Percentiles rank a stretch among this genome's conserved stretches.
Evolutionary conservation across 1,140 invertebrate species (phyloP).

Genomic region (Drepana arcuata): DNA sequence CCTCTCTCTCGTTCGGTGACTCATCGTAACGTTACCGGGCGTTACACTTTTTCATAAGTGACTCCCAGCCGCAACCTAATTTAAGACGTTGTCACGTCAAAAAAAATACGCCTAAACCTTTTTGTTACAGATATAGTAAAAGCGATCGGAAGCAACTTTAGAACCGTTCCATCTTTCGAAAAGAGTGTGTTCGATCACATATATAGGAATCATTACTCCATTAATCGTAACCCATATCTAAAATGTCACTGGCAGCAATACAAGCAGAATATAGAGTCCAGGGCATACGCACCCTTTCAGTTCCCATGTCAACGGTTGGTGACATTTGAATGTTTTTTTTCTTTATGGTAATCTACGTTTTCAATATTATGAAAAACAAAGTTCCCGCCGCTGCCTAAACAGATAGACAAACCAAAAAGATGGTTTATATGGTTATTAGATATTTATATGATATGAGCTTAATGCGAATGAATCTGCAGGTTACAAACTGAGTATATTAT

Average conservation of each 20-base stretch:
- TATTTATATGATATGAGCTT: background rate
- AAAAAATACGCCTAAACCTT: no score
- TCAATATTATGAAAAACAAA: conserved; percentile 1
- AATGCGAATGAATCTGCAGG: background rate
- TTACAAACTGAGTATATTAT: no score
- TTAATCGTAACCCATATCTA: conserved; percentile 27
- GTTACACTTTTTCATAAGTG: no score
- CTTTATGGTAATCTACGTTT: no score
- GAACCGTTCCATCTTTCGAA: conserved; percentile 33
- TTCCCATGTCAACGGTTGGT: conserved; percentile 10
- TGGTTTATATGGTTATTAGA: background rate
- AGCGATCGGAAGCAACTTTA: conserved; percentile 25
- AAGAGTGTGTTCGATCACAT: conserved; percentile 31
- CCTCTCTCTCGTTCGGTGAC: no score
- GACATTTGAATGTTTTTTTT: no score
- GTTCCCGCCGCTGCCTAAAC: background rate
- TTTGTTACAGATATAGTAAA: conserved; percentile 30
- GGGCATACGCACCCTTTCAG: conserved; percentile 4
- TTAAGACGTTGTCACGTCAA: no score
- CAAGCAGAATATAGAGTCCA: conserved; percentile 25
- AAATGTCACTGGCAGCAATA: conserved; percentile 33
- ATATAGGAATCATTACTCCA: conserved; percentile 27
- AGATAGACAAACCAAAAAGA: background rate
- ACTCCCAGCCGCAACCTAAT: no score
- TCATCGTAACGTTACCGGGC: no score